phyloP scores from a whole-genome alignment of 1,140 invertebrate genomes.

The Trichogramma pretiosum region DNA sequence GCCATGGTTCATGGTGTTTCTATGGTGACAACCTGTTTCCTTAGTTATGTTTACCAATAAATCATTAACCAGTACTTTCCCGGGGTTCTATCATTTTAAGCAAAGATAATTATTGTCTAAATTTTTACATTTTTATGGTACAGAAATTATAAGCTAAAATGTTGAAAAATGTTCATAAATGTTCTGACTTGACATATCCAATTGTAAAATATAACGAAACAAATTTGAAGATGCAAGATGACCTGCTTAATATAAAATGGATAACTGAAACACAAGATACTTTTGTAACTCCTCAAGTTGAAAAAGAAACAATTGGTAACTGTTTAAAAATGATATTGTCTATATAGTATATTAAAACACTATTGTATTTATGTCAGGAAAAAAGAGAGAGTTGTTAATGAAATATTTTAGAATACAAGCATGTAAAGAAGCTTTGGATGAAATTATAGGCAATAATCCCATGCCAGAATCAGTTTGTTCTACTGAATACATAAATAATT shows the following conservation, averaged over 20 bases:
- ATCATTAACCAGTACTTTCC: too few relatives aligned
- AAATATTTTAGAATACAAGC: slow-evolving; percentile 19
- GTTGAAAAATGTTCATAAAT: too few relatives aligned
- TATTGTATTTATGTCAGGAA: slow-evolving; percentile 13
- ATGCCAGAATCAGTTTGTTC: slow-evolving; percentile 7
- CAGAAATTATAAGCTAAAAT: too few relatives aligned
- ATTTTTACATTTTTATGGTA: too few relatives aligned
- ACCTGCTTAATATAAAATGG: slow-evolving; percentile 8
- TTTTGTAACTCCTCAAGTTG: slow-evolving; percentile 13
- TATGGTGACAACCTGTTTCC: slow-evolving; percentile 18
- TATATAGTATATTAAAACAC: slow-evolving; percentile 10
- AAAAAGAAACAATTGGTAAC: slow-evolving; percentile 16
- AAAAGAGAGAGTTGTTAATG: slow-evolving; percentile 19
- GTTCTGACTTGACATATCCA: slow-evolving; percentile 16
- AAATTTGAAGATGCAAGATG: slow-evolving; percentile 5
- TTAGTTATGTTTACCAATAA: too few relatives aligned
- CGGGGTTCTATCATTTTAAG: too few relatives aligned
- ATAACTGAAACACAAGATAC: slow-evolving; percentile 13
- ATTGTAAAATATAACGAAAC: slow-evolving; percentile 5
- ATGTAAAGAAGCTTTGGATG: slow-evolving; percentile 15
- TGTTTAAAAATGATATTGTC: slow-evolving; percentile 5
- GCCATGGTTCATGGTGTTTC: too few relatives aligned
- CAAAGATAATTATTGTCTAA: too few relatives aligned
- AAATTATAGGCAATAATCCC: slow-evolving; percentile 14
- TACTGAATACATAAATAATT: slow-evolving; percentile 23